These are phyloP conservation scores for Vulpes vulpes DNA, from an alignment of 2,113 vertebrate species.

Conservation along the genomic window DNA sequence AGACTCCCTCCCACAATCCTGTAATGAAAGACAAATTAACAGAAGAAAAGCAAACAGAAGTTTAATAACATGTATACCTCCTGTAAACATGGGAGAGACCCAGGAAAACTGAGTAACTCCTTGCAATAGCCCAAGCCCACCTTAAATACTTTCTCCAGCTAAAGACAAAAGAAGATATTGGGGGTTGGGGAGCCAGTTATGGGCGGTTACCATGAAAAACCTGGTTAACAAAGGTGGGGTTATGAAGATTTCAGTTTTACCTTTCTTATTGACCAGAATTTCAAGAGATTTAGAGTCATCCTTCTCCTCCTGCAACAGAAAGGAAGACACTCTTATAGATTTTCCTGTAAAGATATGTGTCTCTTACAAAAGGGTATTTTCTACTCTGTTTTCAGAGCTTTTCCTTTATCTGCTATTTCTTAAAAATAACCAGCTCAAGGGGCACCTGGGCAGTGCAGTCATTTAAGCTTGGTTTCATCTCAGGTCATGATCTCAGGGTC, in stretches of 20 bases:
- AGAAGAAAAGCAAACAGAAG: neutral
- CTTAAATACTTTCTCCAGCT: neutral
- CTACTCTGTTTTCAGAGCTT: neutral
- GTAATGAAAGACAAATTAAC: neutral
- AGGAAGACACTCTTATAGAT: neutral
- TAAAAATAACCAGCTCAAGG: neutral
- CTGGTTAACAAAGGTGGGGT: neutral
- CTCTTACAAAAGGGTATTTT: neutral
- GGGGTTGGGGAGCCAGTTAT: neutral
- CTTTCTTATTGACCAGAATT: neutral
- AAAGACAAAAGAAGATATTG: neutral
- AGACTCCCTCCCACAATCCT: neutral
- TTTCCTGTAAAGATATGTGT: neutral
- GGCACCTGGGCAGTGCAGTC: neutral
- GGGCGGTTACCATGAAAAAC: neutral
- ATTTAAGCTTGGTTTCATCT: neutral
- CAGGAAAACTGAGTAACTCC: conserved; percentile 18
- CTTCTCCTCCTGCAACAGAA: neutral
- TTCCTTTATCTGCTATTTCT: neutral
- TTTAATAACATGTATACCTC: neutral
- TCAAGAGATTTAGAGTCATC: neutral
- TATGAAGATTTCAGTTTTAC: neutral
- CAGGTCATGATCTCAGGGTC: neutral
- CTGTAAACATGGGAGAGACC: neutral
- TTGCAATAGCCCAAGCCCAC: neutral